Base-by-base conservation (phyloP, 2,113 vertebrate genomes). In the Periophthalmus modestus region DNA sequence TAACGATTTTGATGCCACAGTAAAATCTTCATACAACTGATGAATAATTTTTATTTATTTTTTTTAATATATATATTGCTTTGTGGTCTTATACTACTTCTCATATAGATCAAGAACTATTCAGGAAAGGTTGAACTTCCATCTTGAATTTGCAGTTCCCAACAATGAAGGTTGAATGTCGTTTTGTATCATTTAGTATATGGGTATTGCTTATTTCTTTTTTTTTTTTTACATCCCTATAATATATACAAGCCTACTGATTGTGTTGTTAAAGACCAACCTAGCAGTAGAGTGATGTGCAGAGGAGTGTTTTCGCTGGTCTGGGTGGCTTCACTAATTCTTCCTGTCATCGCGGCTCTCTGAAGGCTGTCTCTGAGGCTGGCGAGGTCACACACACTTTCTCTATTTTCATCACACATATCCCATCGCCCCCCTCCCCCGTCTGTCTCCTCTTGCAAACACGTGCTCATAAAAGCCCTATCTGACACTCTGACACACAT, bases 281-380 rank as follows among this genome's bases (percentile, higher is more conserved):
- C 5, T 6, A 50, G 43, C 36, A 7, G 9, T 15, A 23, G 65
- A 36, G 33, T 65, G 54, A 62, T 77, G 70, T 61, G 71, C 70
- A 73, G 55, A 77, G 59, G 66, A 71, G 55, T 79, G 54, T 89
- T 85, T 82, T 79, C 65, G 75, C 79, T 74, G 73, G 78, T 85
- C 83, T 80, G 74, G 82, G 82, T 83, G 81, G 82, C 84, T 86
- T 79, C 69, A 83, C 83, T 87, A 83, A 88, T 89, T 88, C 80
- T 77, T 84, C 77, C 78, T 87, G 85, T 88, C 86, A 86, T 80
- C 85, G 67, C 82, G 76, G 80, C 78, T 85, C 86, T 82, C 81
- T 87, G 78, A 84, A 79, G 78, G 75, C 80, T 87, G 78, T 88
- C 77, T 86, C 73, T 10, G 73, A 82, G 82, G 75, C 79, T 82